Conservation (phyloP, 1,140 invertebrate genomes). For the Saccostrea cuccullata region DNA sequence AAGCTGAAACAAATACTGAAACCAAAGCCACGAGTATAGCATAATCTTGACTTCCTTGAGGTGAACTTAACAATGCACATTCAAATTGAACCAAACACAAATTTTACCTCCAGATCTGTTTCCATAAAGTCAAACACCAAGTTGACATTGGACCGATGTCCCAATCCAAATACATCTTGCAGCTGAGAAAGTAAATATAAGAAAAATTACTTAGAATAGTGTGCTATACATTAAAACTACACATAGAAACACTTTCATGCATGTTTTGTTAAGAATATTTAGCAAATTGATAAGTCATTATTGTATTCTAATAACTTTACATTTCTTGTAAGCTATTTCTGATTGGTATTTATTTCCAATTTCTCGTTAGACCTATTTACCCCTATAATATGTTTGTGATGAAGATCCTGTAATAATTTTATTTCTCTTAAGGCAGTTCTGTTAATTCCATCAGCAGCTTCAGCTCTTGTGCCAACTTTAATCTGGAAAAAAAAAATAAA, state of each 20-base stretch:
- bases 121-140: slow-evolving; percentile 99
- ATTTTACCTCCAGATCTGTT: slow-evolving; percentile 92
- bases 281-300: no score
- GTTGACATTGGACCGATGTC: slow-evolving; percentile 98
- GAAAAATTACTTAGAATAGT: not conserved
- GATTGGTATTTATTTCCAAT: no score
- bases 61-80: no score
- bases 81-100: no score
- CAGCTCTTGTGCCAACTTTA: slow-evolving; percentile 95
- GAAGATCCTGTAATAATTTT: slow-evolving; percentile 96
- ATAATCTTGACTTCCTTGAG: no score
- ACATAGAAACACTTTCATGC: no score
- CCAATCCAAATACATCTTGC: slow-evolving; percentile 98
- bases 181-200: slow-evolving; percentile 77
- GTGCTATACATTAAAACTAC: not conserved
- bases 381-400: slow-evolving; percentile 96
- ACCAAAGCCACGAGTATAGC: no score
- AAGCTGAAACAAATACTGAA: no score
- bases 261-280: no score
- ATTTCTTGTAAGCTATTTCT: no score
- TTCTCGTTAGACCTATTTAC: slow-evolving; percentile 69
- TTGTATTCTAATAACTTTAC: no score
- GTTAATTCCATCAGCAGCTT: slow-evolving; percentile 98
- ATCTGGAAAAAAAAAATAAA: slow-evolving; percentile 82
- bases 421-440: slow-evolving; percentile 98